Conservation (phyloP, 2,113 vertebrate species). For the Clarias batrachus region DNA sequence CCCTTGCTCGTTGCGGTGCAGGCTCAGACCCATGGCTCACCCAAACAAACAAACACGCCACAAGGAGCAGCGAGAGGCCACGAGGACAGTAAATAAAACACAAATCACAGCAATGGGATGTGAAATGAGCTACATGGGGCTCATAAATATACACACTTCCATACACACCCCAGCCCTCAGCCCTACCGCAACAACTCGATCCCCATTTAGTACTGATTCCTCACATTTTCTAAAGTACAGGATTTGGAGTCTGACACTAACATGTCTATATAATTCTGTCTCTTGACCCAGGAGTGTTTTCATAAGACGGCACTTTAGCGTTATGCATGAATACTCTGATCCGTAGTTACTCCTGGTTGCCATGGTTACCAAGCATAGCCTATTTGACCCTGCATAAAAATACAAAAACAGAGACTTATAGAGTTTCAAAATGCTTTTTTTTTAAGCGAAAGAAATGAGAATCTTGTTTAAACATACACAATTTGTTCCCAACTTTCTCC, state of each 20-base stretch:
- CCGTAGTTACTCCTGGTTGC: not conserved
- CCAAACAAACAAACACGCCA: constrained; percentile 66
- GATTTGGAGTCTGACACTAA: not conserved
- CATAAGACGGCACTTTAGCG: not conserved
- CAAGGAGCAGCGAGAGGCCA: constrained; percentile 35
- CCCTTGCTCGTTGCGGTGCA: constrained; percentile 48
- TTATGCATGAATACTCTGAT: not conserved
- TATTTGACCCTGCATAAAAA: not conserved
- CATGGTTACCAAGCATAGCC: not conserved
- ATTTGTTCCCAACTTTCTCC: not conserved
- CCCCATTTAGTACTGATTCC: not conserved
- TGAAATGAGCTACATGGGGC: not conserved
- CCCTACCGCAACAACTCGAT: not conserved
- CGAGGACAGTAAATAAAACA: constrained; percentile 66
- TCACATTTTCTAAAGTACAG: not conserved
- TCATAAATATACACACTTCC: not conserved
- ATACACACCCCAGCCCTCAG: not conserved
- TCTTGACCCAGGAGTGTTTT: not conserved
- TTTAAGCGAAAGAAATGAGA: not conserved
- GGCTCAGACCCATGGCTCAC: constrained; percentile 58
- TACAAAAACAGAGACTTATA: not conserved
- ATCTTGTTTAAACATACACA: not conserved
- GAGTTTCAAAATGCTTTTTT: not conserved
- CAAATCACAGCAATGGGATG: constrained; percentile 56
- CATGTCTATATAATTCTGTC: not conserved